Base-by-base conservation (phyloP, 92 coral and sea anemone species). In the Porites lobata region DNA sequence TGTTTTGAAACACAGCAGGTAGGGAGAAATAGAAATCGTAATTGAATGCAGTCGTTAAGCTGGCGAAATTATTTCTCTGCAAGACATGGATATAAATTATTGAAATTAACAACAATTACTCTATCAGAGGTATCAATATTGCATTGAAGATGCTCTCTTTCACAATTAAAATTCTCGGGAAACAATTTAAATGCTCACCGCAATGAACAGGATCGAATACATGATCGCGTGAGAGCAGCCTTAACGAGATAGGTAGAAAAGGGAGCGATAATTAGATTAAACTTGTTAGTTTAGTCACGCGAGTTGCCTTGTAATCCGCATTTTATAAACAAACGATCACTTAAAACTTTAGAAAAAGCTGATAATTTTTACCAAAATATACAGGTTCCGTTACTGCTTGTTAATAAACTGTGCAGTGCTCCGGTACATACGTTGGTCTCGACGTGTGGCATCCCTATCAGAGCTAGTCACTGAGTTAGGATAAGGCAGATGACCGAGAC, bases 271-370 rank as follows among this genome's bases (percentile, higher is more conserved):
- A 79, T 79, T 50, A 22, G 72, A 66, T 66, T 65, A 66, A 80
- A 52, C 65, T 80, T 18, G 38, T 26, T 64, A 53, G 13, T n/a
- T 80, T 29, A 13, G 53, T 80, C 85, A 67, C 85, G 75, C 85
- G 52, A 80, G 26, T 51, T 3, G 14, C 15, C 17, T 56, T 56
- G 61, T 10, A 56, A 56, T 56, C 61, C 61, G 61, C 61, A 14
- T 10, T 56, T 10, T 56, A 14, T 38, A 56, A 56, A 56, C 13
- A 56, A 56, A 56, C 15, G 61, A 56, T 56, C 15, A 8, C 61
- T 29, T 56, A 10, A 10, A 56, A 14, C 61, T 56, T 56, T 2
- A 4, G 47, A 56, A 56, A 56, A 56, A 56, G 61, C 15, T 56
- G 61, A 2, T 2, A 56, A 56, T 56, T 56, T 56, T 14, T 56